A percentile compares a stretch with the other conserved stretches of the same genome.
These are phyloP conservation scores for Agelas oroides DNA, from an alignment of 37 sponge, comb jelly and placozoan genomes.

Conservation along the genomic window DNA sequence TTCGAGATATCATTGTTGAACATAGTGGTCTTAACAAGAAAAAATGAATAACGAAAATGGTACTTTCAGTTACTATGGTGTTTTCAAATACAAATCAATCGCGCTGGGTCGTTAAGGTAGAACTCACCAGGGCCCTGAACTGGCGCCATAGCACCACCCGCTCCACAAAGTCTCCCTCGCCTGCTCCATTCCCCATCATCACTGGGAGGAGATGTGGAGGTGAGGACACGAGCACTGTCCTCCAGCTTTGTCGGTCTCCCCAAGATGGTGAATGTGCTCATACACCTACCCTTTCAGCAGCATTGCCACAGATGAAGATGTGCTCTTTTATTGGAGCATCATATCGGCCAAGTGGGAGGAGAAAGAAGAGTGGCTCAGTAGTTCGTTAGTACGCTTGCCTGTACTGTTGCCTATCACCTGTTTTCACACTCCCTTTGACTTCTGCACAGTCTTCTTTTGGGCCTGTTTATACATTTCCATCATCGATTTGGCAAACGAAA, in stretches of 20 bases:
- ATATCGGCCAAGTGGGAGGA: neutral
- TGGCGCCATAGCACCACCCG: neutral
- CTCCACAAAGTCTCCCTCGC: neutral
- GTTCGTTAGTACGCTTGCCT: no score
- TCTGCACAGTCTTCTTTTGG: conserved; percentile 14
- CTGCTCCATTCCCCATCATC: no score
- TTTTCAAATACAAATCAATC: no score
- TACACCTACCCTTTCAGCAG: neutral
- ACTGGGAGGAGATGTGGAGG: neutral
- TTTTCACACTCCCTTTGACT: conserved; percentile 9
- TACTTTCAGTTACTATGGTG: no score
- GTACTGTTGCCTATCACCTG: neutral
- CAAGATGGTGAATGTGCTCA: no score
- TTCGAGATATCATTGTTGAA: no score
- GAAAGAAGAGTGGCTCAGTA: neutral
- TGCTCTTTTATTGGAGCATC: neutral
- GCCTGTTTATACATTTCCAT: conserved; percentile 45
- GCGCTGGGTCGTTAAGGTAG: no score
- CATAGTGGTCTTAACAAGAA: no score
- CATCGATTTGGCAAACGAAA: conserved; percentile 22
- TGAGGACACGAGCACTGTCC: neutral
- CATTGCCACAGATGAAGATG: neutral
- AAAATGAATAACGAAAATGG: no score
- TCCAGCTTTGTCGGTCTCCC: neutral
- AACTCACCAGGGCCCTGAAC: neutral